Base-by-base conservation (phyloP, 2,113 vertebrate species). In the Motacilla tschutschensis region DNA sequence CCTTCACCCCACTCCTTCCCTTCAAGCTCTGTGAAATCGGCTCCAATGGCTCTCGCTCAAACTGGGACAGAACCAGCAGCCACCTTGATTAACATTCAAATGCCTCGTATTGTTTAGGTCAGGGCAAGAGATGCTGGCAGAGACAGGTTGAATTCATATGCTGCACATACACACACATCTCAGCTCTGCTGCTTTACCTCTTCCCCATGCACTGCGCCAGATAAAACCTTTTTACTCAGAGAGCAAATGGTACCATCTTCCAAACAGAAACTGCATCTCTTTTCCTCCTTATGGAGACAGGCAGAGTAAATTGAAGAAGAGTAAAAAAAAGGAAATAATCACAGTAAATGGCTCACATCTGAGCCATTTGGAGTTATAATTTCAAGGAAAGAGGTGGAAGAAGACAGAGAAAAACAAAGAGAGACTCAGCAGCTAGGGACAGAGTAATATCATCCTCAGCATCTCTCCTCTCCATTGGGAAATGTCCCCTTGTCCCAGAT, bases 71-170 rank as follows among this genome's bases (percentile, higher is more conserved):
- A 81, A 86, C 29, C 69, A 94, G 92, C 50, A 79, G 79, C 48
- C 89, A 87, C 88, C 47, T 83, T 91, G 62, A 94, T 93, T 95
- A 92, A 94, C 93, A 93, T 94, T 83, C 40, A 88, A 70, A 92
- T 87, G 67, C 41, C 55, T 85, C 4, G 0, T 76, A 74, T 60
- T 74, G 36, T 79, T 74, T n/a, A 44, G 71, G 26, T 67, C 62
- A 78, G 60, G 60, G 64, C 71, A 81, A 79, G 12, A 82, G 83
- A 72, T 36, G 71, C 46, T 79, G 94, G 80, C 74, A 87, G 46
- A 74, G 62, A 74, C 35, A 55, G 48, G 84, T 0, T 57, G 74
- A 87, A 89, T 83, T 22, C 87, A 55, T 44, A 91, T 51, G 70
- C 65, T 63, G 44, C 21, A 55, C 58, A 81, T 41, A 57, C 43